These are phyloP conservation scores for Anastatus disparis DNA, from an alignment of 1,140 invertebrate genomes.

Conservation along the genomic window DNA sequence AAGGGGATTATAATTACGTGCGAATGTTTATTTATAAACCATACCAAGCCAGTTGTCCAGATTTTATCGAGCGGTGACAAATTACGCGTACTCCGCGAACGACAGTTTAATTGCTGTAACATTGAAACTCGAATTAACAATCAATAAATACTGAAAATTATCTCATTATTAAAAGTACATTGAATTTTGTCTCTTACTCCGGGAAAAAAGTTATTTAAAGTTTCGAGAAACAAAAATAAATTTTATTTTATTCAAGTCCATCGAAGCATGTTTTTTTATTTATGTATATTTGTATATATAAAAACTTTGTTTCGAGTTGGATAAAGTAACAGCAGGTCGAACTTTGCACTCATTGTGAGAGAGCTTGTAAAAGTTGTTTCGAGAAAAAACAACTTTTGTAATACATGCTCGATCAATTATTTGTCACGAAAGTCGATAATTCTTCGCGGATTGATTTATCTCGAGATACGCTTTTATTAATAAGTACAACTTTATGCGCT, in stretches of 20 bases:
- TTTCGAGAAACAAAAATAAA: not conserved
- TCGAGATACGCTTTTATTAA: too few species aligned
- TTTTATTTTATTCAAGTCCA: not conserved
- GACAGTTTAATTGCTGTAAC: slow-evolving; percentile 34
- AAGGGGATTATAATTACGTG: slow-evolving; percentile 18
- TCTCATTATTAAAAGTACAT: too few species aligned
- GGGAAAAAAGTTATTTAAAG: slow-evolving; percentile 1
- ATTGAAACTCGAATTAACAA: slow-evolving; percentile 32
- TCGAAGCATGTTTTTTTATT: not conserved
- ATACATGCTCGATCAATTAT: too few species aligned
- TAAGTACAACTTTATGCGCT: too few species aligned
- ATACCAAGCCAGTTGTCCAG: too few species aligned
- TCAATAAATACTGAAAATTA: slow-evolving; percentile 26
- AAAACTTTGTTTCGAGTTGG: not conserved
- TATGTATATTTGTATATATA: not conserved
- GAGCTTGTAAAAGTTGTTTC: too few species aligned
- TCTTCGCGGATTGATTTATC: too few species aligned
- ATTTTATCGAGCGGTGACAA: slow-evolving; percentile 31
- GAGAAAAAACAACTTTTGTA: too few species aligned
- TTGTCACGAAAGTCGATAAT: too few species aligned
- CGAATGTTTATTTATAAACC: not conserved
- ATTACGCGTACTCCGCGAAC: slow-evolving; percentile 16
- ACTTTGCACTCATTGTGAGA: not conserved
- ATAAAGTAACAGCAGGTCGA: not conserved
- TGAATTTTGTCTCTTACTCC: too few species aligned